Conservation (phyloP, 2,888 invertebrate genomes). For the Lysandra bellargus region DNA sequence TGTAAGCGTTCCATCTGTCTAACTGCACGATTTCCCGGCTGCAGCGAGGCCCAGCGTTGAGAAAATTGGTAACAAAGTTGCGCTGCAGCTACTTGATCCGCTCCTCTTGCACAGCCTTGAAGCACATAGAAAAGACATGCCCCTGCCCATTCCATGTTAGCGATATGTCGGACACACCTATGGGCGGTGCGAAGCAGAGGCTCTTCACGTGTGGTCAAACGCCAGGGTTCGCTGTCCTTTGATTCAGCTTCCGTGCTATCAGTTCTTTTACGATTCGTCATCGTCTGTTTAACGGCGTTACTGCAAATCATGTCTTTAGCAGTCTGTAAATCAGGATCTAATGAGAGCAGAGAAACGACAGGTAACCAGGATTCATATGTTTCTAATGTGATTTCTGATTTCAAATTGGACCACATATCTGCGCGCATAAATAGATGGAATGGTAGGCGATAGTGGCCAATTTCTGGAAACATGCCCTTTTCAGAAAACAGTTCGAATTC, state of each 20-base stretch:
- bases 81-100: constrained; percentile 77
- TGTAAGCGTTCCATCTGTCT: constrained; percentile 74
- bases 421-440: constrained; percentile 74
- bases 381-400: constrained; percentile 75
- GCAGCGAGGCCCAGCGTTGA: constrained; percentile 73
- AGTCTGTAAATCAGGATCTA: constrained; percentile 69
- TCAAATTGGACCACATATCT: constrained; percentile 76
- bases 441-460: constrained; percentile 72
- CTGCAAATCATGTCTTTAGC: constrained; percentile 78
- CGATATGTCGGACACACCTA: constrained; percentile 71
- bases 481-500: constrained; percentile 75
- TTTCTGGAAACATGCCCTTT: constrained; percentile 76
- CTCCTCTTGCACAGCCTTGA: constrained; percentile 75
- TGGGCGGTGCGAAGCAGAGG: constrained; percentile 71
- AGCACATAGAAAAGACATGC: constrained; percentile 76
- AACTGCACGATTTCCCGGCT: constrained; percentile 72
- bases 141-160: constrained; percentile 79
- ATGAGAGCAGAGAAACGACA: constrained; percentile 61
- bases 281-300: constrained; percentile 76
- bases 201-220: constrained; percentile 66
- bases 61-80: constrained; percentile 76
- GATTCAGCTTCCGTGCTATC: constrained; percentile 51
- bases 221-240: constrained; percentile 68
- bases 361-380: constrained; percentile 75
- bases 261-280: constrained; percentile 66